Evolutionary conservation across 1,140 invertebrate genomes (phyloP).

Genomic region (Eriosoma lanigerum): DNA sequence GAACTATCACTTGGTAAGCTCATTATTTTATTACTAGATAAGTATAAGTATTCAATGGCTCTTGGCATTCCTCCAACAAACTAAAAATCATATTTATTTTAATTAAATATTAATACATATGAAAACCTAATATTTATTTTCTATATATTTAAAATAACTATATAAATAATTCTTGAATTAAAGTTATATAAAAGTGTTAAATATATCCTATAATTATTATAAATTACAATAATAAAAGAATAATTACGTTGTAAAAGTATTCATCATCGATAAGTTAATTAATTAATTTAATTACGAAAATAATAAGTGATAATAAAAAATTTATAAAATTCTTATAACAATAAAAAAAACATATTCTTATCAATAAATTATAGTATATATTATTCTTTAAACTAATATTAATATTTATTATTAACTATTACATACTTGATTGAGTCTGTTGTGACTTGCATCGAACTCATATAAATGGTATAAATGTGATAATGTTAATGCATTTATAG

Average conservation of each 20-base stretch:
- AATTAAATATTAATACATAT: background rate
- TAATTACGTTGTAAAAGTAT: no score
- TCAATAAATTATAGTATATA: no score
- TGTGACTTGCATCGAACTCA: constrained; percentile 76
- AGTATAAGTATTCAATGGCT: constrained; percentile 75
- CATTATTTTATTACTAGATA: constrained; percentile 73
- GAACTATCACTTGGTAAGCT: constrained; percentile 66
- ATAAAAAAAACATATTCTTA: no score
- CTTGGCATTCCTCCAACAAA: constrained; percentile 67
- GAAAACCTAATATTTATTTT: background rate
- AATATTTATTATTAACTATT: background rate
- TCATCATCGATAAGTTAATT: no score
- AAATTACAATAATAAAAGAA: no score
- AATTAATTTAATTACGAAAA: no score
- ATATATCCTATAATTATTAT: no score
- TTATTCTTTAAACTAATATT: background rate
- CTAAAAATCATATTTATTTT: constrained; percentile 36
- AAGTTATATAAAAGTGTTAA: no score
- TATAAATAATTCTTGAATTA: no score
- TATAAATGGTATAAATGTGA: constrained; percentile 72
- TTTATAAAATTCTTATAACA: no score
- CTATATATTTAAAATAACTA: background rate
- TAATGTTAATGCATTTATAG: constrained; percentile 63
- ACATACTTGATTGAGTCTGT: constrained; percentile 65
- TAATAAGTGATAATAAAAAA: no score